phyloP scores from a whole-genome alignment of 1,140 invertebrate species.

The Micrasema longulum region DNA sequence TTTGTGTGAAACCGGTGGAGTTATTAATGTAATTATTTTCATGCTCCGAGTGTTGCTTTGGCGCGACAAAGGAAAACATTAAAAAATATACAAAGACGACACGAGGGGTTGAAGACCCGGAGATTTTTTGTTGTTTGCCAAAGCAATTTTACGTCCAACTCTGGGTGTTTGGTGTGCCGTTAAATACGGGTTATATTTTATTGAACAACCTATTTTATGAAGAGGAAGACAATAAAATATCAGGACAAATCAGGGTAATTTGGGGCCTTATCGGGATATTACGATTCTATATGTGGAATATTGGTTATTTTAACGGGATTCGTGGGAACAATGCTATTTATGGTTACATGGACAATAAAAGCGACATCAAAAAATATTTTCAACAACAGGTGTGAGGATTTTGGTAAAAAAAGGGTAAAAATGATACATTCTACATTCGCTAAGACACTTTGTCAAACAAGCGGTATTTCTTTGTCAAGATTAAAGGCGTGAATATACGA shows the following conservation, averaged over 20 bases:
- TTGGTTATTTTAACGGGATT: too few species aligned
- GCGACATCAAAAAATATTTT: too few species aligned
- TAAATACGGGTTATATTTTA: constrained; percentile 14
- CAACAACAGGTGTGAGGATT: too few species aligned
- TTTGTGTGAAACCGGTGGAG: constrained; percentile 14
- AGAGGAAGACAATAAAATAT: constrained; percentile 22
- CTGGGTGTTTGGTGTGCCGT: too few species aligned
- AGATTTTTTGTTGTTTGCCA: constrained; percentile 18
- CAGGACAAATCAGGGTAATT: constrained; percentile 16
- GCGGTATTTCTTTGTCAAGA: too few species aligned
- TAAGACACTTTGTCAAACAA: too few species aligned
- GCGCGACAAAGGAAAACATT: constrained; percentile 26
- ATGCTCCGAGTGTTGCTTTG: constrained; percentile 40
- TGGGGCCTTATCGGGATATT: not conserved
- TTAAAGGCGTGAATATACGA: too few species aligned
- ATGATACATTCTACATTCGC: too few species aligned
- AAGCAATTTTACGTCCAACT: constrained; percentile 18
- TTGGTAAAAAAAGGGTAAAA: too few species aligned
- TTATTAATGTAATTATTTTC: constrained; percentile 49
- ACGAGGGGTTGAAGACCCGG: not conserved
- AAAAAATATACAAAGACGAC: constrained; percentile 15
- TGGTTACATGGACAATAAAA: too few species aligned
- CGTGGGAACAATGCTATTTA: too few species aligned
- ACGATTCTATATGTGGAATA: too few species aligned
- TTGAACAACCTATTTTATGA: constrained; percentile 16